Base-by-base conservation (phyloP, 2,797 vertebrate species). In the Sebastes dallii region DNA sequence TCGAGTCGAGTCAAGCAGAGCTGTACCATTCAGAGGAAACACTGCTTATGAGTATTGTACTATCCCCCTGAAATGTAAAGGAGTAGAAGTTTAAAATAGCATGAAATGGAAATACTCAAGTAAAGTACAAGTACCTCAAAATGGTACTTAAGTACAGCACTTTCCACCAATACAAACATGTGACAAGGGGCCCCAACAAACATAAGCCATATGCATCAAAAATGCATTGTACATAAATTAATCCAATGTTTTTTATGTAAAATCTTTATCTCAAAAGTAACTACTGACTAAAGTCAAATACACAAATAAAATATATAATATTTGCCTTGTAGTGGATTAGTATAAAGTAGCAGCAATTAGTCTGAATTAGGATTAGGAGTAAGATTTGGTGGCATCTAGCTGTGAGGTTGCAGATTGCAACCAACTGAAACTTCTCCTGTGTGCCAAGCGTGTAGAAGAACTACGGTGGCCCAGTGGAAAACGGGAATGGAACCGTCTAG, bases 401-500 rank as follows among this genome's bases (percentile, higher is more conserved):
- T 8, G 0, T 22, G 9, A 54, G 50, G 50, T 50, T 50, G 18
- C 18, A 50, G 3, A 50, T 50, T 50, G 46, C 46, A 50, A 50
- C 46, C 46, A 50, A 20, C 7, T 50, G 18, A 50, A 50, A 50
- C 46, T 50, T 50, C 46, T 50, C 46, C 46, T 50, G 18, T 54
- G 50, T 54, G 50, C 50, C 7, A 54, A 54, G 50, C n/a, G 1
- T 50, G 46, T 20, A 8, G 46, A 8, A 20, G 46, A 20, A 20
- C 46, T 20, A 50, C 46, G 18, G 18, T 20, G 3, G 46, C 46
- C 46, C 8, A 50, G 46, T 2, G 3, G 46, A 50, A 50, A 50
- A 50, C 8, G 2, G 1, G 3, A 54, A 54, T n/a, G 50, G 50
- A 0, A 0, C 20, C 0, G 0, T 54, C 50, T 54, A 22, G 20